phyloP scores from a whole-genome alignment of 2,888 invertebrate species.

The Euphydryas editha region DNA sequence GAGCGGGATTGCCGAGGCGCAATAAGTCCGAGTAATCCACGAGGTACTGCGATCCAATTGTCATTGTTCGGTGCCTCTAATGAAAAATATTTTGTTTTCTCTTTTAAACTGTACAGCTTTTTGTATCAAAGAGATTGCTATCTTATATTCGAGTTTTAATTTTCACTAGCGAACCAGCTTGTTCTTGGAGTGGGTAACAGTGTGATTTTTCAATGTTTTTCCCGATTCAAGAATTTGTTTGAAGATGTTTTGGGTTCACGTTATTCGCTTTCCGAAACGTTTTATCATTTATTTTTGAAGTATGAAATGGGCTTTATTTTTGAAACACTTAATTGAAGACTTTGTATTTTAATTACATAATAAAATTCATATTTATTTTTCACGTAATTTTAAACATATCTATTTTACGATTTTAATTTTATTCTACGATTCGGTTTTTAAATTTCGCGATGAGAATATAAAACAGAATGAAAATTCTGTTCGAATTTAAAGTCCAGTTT shows the following conservation, averaged over 20 bases:
- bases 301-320: background rate
- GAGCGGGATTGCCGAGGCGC: constrained; percentile 68
- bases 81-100: constrained; percentile 77
- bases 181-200: constrained; percentile 28
- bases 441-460: constrained; percentile 6
- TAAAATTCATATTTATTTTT: too few relatives aligned
- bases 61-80: constrained; percentile 76
- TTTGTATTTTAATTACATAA: too few relatives aligned
- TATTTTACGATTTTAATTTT: background rate
- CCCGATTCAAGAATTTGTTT: constrained; percentile 21
- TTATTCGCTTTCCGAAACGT: background rate
- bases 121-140: constrained; percentile 46
- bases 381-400: too few relatives aligned
- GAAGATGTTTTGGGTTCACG: background rate
- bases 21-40: constrained; percentile 76
- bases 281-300: background rate
- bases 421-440: background rate
- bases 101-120: constrained; percentile 60
- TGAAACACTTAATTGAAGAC: background rate
- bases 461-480: constrained; percentile 18
- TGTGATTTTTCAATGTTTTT: constrained; percentile 23
- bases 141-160: constrained; percentile 40
- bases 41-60: constrained; percentile 77
- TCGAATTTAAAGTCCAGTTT: constrained; percentile 19
- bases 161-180: constrained; percentile 30